phyloP scores from a whole-genome alignment of 2,797 vertebrate genomes.

The Clarias platycephalus region DNA sequence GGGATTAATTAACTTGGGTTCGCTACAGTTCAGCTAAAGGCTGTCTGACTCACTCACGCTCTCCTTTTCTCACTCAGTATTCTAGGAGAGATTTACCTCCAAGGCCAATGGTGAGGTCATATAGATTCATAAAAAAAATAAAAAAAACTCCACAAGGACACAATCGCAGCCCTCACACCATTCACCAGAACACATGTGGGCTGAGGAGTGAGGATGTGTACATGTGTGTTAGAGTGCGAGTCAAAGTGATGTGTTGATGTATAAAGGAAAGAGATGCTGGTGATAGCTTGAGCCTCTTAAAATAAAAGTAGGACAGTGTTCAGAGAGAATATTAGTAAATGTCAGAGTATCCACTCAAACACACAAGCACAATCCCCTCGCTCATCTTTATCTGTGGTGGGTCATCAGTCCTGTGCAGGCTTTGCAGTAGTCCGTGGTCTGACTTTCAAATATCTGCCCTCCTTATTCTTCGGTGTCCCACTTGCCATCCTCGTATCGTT shows the following conservation, averaged over 20 bases:
- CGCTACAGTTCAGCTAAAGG: slow-evolving; percentile 31
- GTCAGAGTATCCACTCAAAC: slow-evolving; percentile 21
- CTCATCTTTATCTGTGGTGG: slow-evolving; percentile 22
- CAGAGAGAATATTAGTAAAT: slow-evolving; percentile 21
- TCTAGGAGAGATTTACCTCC: slow-evolving; percentile 72
- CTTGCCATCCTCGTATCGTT: neutral
- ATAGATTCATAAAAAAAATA: slow-evolving; percentile 57
- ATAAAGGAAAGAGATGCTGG: neutral
- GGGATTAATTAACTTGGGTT: slow-evolving; percentile 27
- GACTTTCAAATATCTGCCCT: slow-evolving; percentile 32
- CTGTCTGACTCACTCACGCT: slow-evolving; percentile 25
- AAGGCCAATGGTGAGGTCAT: slow-evolving; percentile 69
- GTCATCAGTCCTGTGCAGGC: slow-evolving; percentile 32
- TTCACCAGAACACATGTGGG: slow-evolving; percentile 39
- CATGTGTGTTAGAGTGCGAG: slow-evolving; percentile 42
- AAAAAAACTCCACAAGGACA: slow-evolving; percentile 65
- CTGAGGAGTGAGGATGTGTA: slow-evolving; percentile 43
- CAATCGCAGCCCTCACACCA: slow-evolving; percentile 63
- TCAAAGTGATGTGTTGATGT: slow-evolving; percentile 13
- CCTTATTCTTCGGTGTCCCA: neutral
- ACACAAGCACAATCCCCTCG: neutral
- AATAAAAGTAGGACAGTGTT: neutral
- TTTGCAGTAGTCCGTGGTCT: slow-evolving; percentile 38
- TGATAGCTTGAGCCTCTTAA: neutral
- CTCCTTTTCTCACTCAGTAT: slow-evolving; percentile 35